Evolutionary conservation across 2,888 invertebrate species (phyloP).

Genomic region (Adelphocoris suturalis): DNA sequence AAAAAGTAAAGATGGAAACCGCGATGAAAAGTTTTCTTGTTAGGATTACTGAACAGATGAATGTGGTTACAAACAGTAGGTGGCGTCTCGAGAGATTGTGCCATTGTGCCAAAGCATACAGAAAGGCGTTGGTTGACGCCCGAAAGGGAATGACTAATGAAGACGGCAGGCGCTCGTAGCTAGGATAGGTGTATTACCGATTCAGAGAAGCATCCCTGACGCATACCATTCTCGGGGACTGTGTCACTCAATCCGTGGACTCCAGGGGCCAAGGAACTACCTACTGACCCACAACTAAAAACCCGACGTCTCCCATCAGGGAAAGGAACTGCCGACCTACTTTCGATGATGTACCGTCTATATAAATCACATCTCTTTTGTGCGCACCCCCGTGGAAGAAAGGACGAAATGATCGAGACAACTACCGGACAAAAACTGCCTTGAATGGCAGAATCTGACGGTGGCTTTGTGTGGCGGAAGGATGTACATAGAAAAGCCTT

Average conservation of each 20-base stretch:
- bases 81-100: conserved; percentile 12
- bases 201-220: background rate
- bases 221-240: conserved; percentile 36
- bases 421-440: too few relatives aligned
- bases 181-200: conserved; percentile 36
- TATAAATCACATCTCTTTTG: too few relatives aligned
- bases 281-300: conserved; percentile 44
- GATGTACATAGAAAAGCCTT: too few relatives aligned
- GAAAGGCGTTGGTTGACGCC: background rate
- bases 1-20: too few relatives aligned
- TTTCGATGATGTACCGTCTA: background rate
- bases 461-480: too few relatives aligned
- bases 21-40: background rate
- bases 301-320: background rate
- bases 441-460: too few relatives aligned
- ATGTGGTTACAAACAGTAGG: background rate
- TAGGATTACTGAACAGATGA: background rate
- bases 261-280: conserved; percentile 28
- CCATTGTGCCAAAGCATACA: background rate
- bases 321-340: background rate
- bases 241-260: background rate
- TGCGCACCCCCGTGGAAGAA: too few relatives aligned
- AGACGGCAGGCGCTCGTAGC: background rate
- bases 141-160: conserved; percentile 28
- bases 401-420: background rate